A percentile compares a stretch with the other conserved stretches of the same genome.
Evolutionary conservation across 2,797 vertebrate genomes (phyloP).

Genomic region (Propithecus deckenii): DNA sequence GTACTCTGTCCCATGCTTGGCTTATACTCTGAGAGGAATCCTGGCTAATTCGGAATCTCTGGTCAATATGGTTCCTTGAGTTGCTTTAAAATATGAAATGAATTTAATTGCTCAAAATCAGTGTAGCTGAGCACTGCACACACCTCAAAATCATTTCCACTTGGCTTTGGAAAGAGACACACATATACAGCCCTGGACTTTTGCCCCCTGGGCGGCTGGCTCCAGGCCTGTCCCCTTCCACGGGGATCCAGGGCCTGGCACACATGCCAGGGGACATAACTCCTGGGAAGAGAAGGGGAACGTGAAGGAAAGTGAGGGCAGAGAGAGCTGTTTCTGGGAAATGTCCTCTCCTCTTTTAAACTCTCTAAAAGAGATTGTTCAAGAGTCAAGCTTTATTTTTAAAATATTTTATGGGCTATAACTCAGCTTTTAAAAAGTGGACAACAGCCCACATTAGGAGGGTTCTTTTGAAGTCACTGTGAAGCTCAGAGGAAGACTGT

Average conservation of each 20-base stretch:
- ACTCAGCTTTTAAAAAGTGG: background rate
- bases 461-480: background rate
- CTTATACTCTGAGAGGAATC: background rate
- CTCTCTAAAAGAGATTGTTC: background rate
- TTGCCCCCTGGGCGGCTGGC: background rate
- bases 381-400: background rate
- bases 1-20: rapidly evolving
- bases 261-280: background rate
- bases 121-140: background rate
- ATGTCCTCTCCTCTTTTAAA: background rate
- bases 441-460: background rate
- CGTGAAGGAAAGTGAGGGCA: background rate
- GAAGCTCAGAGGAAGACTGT: background rate
- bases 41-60: background rate
- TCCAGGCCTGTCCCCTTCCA: background rate
- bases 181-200: background rate
- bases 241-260: background rate
- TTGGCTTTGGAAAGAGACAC: background rate
- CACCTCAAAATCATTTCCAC: background rate
- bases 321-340: background rate
- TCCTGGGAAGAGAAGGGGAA: rapidly evolving
- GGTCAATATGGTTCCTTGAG: background rate
- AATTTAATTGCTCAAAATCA: background rate
- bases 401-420: background rate
- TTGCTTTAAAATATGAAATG: background rate